A percentile compares a stretch with the other conserved stretches of the same genome.
Conservation (phyloP, 2,797 vertebrate genomes). For the Alca torda region DNA sequence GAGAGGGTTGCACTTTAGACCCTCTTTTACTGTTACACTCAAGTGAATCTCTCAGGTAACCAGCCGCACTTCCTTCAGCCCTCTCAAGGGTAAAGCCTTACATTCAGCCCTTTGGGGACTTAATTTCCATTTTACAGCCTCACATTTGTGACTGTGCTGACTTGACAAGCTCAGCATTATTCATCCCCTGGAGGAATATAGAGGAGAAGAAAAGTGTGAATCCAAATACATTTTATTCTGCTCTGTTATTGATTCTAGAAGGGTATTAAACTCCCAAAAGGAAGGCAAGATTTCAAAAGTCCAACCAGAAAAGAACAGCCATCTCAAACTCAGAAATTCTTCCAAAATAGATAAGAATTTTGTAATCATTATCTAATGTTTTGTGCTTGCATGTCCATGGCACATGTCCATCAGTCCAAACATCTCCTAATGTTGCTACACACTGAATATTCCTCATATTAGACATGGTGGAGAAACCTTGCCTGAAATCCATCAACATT, state of each 20-base stretch:
- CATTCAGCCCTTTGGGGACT: neutral
- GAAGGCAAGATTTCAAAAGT: neutral
- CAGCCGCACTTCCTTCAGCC: neutral
- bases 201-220: neutral
- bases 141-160: neutral
- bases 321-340: neutral
- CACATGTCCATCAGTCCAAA: neutral
- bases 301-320: neutral
- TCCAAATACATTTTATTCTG: neutral
- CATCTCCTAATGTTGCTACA: neutral
- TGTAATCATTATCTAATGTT: neutral
- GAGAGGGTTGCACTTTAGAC: neutral
- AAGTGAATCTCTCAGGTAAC: neutral
- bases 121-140: neutral
- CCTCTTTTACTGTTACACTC: neutral
- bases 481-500: neutral
- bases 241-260: neutral
- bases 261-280: neutral
- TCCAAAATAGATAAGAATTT: neutral
- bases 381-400: neutral
- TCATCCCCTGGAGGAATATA: neutral
- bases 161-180: neutral
- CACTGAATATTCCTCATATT: neutral
- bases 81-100: neutral
- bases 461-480: neutral